Conservation (phyloP, 1,140 invertebrate genomes). For the Tribolium castaneum region DNA sequence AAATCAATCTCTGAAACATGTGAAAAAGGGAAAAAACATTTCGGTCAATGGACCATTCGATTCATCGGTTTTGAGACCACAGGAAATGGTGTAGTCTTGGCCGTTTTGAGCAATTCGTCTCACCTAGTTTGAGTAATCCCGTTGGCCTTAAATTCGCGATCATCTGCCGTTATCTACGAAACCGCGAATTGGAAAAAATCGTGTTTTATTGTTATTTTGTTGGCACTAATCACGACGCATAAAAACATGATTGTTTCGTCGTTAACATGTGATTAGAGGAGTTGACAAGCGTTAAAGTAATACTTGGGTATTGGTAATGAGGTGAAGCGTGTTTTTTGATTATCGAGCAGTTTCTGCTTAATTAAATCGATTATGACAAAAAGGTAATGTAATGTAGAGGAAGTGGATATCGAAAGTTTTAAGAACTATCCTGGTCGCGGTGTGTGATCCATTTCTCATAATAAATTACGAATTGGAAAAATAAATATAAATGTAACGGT, state of each 20-base stretch:
- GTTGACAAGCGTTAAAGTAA: background rate
- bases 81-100: background rate
- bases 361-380: background rate
- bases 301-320: background rate
- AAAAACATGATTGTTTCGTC: background rate
- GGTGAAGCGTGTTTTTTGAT: background rate
- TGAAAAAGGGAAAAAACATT: background rate
- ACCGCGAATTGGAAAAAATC: background rate
- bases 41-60: conserved; percentile 3
- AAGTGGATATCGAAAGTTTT: background rate
- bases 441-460: conserved; percentile 30
- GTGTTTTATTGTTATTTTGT: background rate
- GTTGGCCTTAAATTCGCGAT: background rate
- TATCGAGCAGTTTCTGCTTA: background rate
- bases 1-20: background rate
- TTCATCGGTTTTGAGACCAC: background rate
- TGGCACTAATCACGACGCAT: background rate
- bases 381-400: background rate
- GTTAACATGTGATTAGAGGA: background rate
- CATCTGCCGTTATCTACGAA: background rate
- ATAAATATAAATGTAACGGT: background rate
- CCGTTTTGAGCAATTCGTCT: background rate
- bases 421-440: background rate
- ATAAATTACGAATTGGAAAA: conserved; percentile 2
- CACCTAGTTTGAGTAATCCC: conserved; percentile 1